phyloP scores from a whole-genome alignment of 2,797 vertebrate genomes.

The Netta rufina region DNA sequence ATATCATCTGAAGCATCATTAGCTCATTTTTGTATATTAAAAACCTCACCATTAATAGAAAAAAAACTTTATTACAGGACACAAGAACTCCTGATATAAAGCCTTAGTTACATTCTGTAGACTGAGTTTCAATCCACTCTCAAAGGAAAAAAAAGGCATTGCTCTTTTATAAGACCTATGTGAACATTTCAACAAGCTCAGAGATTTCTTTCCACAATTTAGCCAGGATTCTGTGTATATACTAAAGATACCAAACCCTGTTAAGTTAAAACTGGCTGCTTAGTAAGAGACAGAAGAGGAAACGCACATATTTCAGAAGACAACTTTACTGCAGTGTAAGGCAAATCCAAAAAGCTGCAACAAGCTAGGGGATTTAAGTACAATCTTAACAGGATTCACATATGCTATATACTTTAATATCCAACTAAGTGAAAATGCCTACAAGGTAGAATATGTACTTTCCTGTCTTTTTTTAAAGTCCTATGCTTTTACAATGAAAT shows the following conservation, averaged over 20 bases:
- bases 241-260: constrained; percentile 43
- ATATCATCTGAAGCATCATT: constrained; percentile 86
- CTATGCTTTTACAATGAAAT: constrained; percentile 35
- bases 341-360: constrained; percentile 55
- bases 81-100: constrained; percentile 74
- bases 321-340: constrained; percentile 43
- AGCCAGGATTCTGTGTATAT: constrained; percentile 8
- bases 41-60: constrained; percentile 79
- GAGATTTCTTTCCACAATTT: constrained; percentile 39
- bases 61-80: constrained; percentile 76
- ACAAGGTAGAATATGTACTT: not conserved
- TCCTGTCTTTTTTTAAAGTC: constrained; percentile 23
- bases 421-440: not conserved
- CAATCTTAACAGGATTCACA: constrained; percentile 60
- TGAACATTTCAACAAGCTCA: constrained; percentile 61
- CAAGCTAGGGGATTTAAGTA: constrained; percentile 29
- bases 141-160: constrained; percentile 56
- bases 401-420: not conserved
- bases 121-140: constrained; percentile 73
- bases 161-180: constrained; percentile 60
- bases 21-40: constrained; percentile 81
- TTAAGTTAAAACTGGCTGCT: constrained; percentile 51
- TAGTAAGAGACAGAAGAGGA: constrained; percentile 52
- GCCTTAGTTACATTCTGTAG: constrained; percentile 74
- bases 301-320: constrained; percentile 40